phyloP scores from a whole-genome alignment of 1,140 invertebrate genomes.

The Brachystomella parvula region DNA sequence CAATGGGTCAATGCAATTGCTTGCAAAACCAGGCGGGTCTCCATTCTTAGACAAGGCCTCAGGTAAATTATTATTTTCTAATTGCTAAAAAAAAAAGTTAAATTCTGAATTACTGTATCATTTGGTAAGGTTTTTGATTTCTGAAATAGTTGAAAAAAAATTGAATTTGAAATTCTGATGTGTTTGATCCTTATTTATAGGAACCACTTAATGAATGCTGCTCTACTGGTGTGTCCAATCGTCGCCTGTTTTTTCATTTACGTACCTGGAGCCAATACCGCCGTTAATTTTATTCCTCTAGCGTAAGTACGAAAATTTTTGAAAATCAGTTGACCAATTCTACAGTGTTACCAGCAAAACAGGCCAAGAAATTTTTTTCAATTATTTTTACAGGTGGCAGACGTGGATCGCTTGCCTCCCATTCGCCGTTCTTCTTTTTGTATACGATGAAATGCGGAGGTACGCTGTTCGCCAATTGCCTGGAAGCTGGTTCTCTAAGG shows the following conservation, averaged over 20 bases:
- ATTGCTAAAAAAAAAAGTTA: not conserved
- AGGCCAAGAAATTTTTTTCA: not conserved
- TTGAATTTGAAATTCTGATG: not conserved
- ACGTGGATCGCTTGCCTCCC: not conserved
- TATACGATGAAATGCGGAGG: conserved; percentile 10
- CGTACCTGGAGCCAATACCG: conserved; percentile 24
- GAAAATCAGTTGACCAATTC: not conserved
- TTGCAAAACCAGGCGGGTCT: conserved; percentile 34
- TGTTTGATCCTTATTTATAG: not conserved
- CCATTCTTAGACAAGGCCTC: conserved; percentile 33
- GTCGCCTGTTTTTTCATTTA: conserved; percentile 27
- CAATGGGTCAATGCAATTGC: conserved; percentile 31
- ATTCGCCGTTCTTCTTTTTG: conserved; percentile 4
- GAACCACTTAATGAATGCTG: conserved; percentile 34
- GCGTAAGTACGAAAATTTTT: conserved; percentile 18
- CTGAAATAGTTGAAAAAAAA: not conserved
- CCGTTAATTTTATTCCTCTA: conserved; percentile 24
- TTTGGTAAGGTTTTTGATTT: not conserved
- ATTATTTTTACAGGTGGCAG: conserved; percentile 10
- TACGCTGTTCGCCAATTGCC: not conserved
- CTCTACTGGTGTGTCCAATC: conserved; percentile 13
- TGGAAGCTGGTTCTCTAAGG: conserved; percentile 7
- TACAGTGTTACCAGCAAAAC: not conserved
- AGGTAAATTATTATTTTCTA: conserved; percentile 17
- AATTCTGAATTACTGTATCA: not conserved